Conservation (phyloP, 2,113 vertebrate species). For the Macrotis lagotis region DNA sequence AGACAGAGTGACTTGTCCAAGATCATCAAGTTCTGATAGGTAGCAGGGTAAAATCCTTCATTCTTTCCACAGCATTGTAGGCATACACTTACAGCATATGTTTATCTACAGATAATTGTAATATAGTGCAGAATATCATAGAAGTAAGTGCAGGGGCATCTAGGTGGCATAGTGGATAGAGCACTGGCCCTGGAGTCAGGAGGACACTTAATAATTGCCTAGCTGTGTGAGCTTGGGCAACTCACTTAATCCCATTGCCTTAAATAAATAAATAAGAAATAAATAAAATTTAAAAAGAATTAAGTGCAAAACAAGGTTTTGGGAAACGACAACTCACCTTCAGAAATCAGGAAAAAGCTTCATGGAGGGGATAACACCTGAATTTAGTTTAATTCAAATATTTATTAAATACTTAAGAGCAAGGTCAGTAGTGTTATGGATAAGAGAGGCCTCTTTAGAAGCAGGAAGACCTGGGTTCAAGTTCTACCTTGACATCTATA, state of each 20-base stretch:
- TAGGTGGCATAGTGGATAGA: too few species aligned
- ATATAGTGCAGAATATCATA: not conserved
- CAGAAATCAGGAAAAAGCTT: not conserved
- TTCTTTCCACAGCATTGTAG: not conserved
- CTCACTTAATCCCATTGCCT: too few species aligned
- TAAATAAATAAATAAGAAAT: too few species aligned
- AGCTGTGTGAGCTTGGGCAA: too few species aligned
- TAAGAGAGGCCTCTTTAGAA: not conserved
- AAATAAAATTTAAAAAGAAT: too few species aligned
- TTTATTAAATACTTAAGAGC: not conserved
- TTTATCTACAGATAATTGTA: not conserved
- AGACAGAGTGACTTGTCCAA: not conserved
- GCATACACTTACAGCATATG: not conserved
- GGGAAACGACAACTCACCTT: not conserved
- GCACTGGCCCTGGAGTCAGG: too few species aligned
- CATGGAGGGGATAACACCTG: not conserved
- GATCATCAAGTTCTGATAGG: not conserved
- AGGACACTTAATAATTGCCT: too few species aligned
- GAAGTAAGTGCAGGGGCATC: too few species aligned
- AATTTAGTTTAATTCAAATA: not conserved
- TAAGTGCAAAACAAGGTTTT: not conserved
- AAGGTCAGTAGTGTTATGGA: not conserved
- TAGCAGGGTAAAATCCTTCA: not conserved
- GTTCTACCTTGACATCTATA: not conserved
- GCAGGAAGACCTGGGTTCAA: not conserved